Evolutionary conservation across 2,797 vertebrate species (phyloP).

Genomic region (Crypturellus tataupa): DNA sequence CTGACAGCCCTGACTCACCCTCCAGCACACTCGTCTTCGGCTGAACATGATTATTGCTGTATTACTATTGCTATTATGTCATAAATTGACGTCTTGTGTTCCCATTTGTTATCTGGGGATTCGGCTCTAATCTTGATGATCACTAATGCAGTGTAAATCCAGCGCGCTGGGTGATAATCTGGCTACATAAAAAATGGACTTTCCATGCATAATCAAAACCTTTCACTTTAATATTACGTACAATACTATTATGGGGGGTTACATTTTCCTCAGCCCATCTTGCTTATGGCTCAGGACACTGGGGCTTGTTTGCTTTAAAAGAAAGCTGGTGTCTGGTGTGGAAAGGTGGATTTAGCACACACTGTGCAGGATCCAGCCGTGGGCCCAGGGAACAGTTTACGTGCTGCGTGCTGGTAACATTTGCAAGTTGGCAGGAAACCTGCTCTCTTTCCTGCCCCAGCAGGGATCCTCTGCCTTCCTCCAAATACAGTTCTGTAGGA

Average conservation of each 20-base stretch:
- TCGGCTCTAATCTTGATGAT: conserved; percentile 69
- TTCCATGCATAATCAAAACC: conserved; percentile 63
- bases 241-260: neutral
- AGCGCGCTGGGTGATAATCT: conserved; percentile 51
- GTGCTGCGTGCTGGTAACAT: accelerated
- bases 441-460: neutral
- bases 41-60: neutral
- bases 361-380: neutral
- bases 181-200: conserved; percentile 35
- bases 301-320: neutral
- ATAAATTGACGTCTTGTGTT: conserved; percentile 64
- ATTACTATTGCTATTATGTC: conserved; percentile 61
- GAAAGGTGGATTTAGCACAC: neutral
- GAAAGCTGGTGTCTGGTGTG: neutral
- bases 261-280: neutral
- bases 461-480: neutral
- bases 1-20: neutral
- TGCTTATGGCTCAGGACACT: neutral
- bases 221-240: conserved; percentile 46
- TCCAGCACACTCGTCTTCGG: neutral
- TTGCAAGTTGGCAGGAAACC: neutral
- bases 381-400: accelerated
- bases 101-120: conserved; percentile 67
- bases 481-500: neutral
- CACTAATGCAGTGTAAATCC: conserved; percentile 71